Conservation (phyloP, 2,797 vertebrate genomes). For the Danio choprae region DNA sequence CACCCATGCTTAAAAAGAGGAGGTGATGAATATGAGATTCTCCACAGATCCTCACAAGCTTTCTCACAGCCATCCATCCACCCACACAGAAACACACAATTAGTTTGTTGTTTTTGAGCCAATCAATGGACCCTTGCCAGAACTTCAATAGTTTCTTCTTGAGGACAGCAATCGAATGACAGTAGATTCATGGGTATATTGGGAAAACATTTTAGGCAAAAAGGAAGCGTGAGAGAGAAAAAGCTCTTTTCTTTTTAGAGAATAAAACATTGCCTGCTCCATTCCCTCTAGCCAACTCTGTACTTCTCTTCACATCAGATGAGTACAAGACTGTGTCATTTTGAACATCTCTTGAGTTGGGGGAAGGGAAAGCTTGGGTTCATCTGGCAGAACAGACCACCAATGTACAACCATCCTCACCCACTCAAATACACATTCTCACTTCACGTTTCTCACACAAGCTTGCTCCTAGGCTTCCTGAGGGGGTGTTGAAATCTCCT, state of each 20-base stretch:
- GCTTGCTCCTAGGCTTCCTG: slow-evolving; percentile 24
- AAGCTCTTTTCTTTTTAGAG: slow-evolving; percentile 58
- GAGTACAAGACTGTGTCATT: slow-evolving; percentile 18
- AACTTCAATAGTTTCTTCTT: background rate
- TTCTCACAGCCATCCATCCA: slow-evolving; percentile 27
- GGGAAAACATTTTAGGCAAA: slow-evolving; percentile 62
- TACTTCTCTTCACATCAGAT: slow-evolving; percentile 16
- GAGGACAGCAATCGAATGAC: slow-evolving; percentile 46
- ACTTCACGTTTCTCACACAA: slow-evolving; percentile 10
- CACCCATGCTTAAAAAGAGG: slow-evolving; percentile 35
- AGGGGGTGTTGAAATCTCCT: slow-evolving; percentile 34
- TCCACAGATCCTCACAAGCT: slow-evolving; percentile 19
- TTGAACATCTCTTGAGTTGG: slow-evolving; percentile 25
- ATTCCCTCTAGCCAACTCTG: slow-evolving; percentile 23
- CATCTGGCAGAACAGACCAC: slow-evolving; percentile 15
- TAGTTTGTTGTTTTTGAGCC: slow-evolving; percentile 36
- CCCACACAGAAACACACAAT: slow-evolving; percentile 36
- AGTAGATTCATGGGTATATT: slow-evolving; percentile 58
- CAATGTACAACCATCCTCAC: slow-evolving; percentile 4
- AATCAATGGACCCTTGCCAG: slow-evolving; percentile 27
- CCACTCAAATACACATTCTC: slow-evolving; percentile 28
- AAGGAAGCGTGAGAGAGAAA: slow-evolving; percentile 23
- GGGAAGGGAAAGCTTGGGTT: slow-evolving; percentile 22
- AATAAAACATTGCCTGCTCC: slow-evolving; percentile 66
- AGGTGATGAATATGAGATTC: slow-evolving; percentile 30